Conservation (phyloP, 2,113 vertebrate genomes). For the Maccullochella peelii region DNA sequence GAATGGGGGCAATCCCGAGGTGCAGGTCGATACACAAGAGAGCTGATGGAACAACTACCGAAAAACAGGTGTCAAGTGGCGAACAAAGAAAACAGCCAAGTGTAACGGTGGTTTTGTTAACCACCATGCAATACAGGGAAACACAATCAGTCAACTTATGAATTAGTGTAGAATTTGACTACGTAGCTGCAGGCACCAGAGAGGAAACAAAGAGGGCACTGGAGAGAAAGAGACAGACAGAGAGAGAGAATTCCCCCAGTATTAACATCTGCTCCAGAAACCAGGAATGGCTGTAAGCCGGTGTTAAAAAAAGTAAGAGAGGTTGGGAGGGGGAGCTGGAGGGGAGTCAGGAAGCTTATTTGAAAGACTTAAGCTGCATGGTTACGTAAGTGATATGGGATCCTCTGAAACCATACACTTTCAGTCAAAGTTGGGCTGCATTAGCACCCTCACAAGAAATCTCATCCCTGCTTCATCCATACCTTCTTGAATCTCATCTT, state of each 20-base stretch:
- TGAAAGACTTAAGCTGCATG: conserved; percentile 69
- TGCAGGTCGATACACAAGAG: conserved; percentile 26
- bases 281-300: conserved; percentile 66
- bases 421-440: conserved; percentile 66
- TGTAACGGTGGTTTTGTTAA: background rate
- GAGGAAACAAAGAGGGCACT: conserved; percentile 51
- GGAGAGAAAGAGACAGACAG: conserved; percentile 43
- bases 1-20: conserved; percentile 35
- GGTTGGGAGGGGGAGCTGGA: conserved; percentile 39
- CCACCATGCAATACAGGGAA: background rate
- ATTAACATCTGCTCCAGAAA: conserved; percentile 74
- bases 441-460: conserved; percentile 51
- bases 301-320: conserved; percentile 67
- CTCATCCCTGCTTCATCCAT: conserved; percentile 33
- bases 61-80: conserved; percentile 26
- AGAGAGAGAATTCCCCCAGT: conserved; percentile 53
- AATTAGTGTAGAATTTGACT: conserved; percentile 27
- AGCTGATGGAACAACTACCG: conserved; percentile 10
- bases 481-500: conserved; percentile 30
- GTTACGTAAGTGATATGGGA: conserved; percentile 76
- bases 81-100: conserved; percentile 42
- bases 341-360: conserved; percentile 65
- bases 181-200: conserved; percentile 18
- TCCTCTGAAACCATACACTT: conserved; percentile 66
- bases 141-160: conserved; percentile 27